Conservation (phyloP, 2,888 invertebrate species). For the Tetranychus piercei region DNA sequence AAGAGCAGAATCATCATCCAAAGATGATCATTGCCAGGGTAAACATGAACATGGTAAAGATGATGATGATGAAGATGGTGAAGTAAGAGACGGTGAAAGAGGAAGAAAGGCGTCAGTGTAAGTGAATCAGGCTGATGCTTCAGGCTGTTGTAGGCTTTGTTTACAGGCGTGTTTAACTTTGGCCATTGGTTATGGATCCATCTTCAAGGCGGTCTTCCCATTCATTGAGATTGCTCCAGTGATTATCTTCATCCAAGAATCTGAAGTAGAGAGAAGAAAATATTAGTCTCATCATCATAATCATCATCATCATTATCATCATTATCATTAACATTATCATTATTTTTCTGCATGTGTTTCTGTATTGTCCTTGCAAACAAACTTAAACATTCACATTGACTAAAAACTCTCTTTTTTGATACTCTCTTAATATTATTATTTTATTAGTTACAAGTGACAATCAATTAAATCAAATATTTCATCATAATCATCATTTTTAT, state of each 20-base stretch:
- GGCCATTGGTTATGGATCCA: slow-evolving; percentile 13
- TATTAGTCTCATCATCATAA: no score
- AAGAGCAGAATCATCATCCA: background rate
- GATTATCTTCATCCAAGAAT: background rate
- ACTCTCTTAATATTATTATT: background rate
- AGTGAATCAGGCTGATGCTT: slow-evolving; percentile 2
- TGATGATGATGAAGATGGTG: background rate
- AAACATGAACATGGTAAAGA: background rate
- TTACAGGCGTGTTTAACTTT: slow-evolving; percentile 19
- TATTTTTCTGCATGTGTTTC: no score
- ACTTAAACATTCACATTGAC: background rate
- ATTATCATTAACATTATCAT: no score
- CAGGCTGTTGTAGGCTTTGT: background rate
- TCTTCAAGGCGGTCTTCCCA: background rate
- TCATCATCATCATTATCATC: no score
- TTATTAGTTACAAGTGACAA: background rate
- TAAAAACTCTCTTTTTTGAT: background rate
- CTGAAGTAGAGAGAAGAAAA: background rate
- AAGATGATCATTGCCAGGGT: no score
- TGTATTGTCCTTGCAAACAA: no score
- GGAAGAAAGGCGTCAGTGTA: slow-evolving; percentile 13
- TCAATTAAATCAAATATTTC: background rate
- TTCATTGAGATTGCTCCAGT: no score
- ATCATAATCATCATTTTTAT: background rate
- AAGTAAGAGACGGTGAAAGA: slow-evolving; percentile 17